Base-by-base conservation (phyloP, 2,888 invertebrate species). In the Phyllotreta cruciferae region DNA sequence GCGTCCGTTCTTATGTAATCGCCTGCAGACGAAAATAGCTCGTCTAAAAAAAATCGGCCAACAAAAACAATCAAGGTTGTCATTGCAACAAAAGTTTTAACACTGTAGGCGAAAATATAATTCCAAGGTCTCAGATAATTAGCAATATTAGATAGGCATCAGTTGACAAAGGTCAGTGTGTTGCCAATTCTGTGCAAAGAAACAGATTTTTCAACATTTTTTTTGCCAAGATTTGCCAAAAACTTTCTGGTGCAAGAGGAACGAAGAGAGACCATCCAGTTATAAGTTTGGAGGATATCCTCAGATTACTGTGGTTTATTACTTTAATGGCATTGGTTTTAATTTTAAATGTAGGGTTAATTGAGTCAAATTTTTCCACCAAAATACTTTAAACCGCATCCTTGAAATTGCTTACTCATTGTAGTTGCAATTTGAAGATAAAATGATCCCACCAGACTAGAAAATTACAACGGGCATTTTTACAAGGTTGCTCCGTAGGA, bases 81-180 rank as follows among this genome's bases (percentile, higher is more conserved):
- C 42, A 52, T 52, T 58, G 58, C 58, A 58, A 6, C 38, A 10
- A 37, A 56, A 45, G 45, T 36, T 52, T 37, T 37, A 10, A 36
- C 24, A 24, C 35, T n/a, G 52, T 50, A 58, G 52, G 50, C 58
- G 35, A 58, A 52, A 52, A 57, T 57, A 41, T 50, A 34, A 41
- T 58, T 50, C 47, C 58, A 58, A 58, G 58, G 58, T 58, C 35
- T 35, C 8, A 42, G 58, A 35, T 42, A 52, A 50, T 58, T 58
- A 42, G 47, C 52, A 38, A 37, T 11, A 52, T 52, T 50, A 50
- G 50, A 52, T 52, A 52, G 13, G 52, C 50, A 58, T 58, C 52
- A 13, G 58, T 62, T 61, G 61, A 49, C 42, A 49, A 41, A 61
- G 56, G 62, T 62, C 50, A 62, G 62, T 55, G 55, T 62, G 50